Conservation (phyloP, 92 coral and sea anemone genomes). For the Metridium senile region DNA sequence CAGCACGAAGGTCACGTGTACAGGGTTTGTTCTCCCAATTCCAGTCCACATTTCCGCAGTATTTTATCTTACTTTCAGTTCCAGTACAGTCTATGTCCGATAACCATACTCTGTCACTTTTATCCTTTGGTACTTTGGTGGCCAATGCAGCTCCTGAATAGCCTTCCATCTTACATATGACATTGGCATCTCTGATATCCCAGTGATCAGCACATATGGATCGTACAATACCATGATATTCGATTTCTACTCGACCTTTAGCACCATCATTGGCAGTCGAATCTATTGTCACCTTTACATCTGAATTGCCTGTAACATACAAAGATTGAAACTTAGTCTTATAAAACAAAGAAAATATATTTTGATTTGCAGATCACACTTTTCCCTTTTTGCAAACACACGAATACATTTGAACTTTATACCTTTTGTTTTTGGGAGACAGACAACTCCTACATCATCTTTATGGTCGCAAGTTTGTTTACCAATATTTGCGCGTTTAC, state of each 20-base stretch:
- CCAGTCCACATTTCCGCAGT: background rate
- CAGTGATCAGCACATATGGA: conserved; percentile 7
- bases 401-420: too few relatives aligned
- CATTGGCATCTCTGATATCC: conserved; percentile 12
- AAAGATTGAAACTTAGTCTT: too few relatives aligned
- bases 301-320: background rate
- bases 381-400: too few relatives aligned
- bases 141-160: conserved; percentile 10
- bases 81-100: conserved; percentile 5
- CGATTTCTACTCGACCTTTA: conserved; percentile 1
- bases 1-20: conserved; percentile 8
- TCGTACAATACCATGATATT: conserved; percentile 8
- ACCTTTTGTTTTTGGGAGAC: conserved; percentile 10
- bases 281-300: background rate
- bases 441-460: conserved; percentile 16
- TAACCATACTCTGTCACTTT: conserved; percentile 4
- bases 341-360: too few relatives aligned
- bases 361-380: too few relatives aligned
- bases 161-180: conserved; percentile 20
- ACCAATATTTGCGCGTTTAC: background rate
- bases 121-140: background rate
- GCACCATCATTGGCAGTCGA: background rate
- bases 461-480: conserved; percentile 2
- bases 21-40: conserved; percentile 4
- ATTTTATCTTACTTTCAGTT: conserved; percentile 6